A percentile compares a stretch with the other conserved stretches of the same genome.
Conservation (phyloP, 2,888 invertebrate genomes). For the Aproaerema taeniolella region DNA sequence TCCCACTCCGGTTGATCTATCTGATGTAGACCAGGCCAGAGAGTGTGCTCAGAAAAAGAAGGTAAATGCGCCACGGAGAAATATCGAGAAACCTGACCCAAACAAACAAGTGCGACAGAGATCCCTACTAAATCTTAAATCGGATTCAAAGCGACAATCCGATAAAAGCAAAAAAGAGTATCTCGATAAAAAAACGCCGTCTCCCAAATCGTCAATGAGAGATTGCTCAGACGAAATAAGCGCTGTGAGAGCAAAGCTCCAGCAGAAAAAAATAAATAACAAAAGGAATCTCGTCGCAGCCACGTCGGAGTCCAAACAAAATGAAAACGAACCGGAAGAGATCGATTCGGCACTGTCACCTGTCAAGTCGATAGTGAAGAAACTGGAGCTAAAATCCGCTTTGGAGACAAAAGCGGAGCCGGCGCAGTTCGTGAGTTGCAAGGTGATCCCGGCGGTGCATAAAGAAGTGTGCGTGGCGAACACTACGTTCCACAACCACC, state of each 20-base stretch:
- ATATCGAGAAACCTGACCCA: slow-evolving; percentile 50
- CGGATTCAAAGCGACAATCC: slow-evolving; percentile 52
- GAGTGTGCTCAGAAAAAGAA: slow-evolving; percentile 76
- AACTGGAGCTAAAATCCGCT: slow-evolving; percentile 67
- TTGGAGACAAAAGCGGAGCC: slow-evolving; percentile 58
- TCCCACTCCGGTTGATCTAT: slow-evolving; percentile 78
- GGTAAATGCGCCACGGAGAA: slow-evolving; percentile 48
- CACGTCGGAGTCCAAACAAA: slow-evolving; percentile 47
- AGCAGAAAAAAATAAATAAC: slow-evolving; percentile 62
- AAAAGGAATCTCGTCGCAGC: slow-evolving; percentile 57
- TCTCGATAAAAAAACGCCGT: slow-evolving; percentile 53
- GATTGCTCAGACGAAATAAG: slow-evolving; percentile 72
- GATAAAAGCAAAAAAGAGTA: slow-evolving; percentile 63
- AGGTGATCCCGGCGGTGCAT: slow-evolving; percentile 66
- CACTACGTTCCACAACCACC: slow-evolving; percentile 67
- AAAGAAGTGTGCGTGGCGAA: slow-evolving; percentile 69
- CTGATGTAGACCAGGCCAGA: slow-evolving; percentile 71
- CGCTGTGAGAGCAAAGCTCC: slow-evolving; percentile 68
- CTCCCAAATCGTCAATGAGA: slow-evolving; percentile 53
- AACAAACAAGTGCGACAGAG: slow-evolving; percentile 67
- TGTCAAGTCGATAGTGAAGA: slow-evolving; percentile 70
- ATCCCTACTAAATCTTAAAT: slow-evolving; percentile 60
- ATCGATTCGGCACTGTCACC: slow-evolving; percentile 62
- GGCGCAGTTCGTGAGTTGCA: slow-evolving; percentile 60
- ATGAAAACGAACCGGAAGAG: slow-evolving; percentile 48